Base-by-base conservation (phyloP, 1,140 invertebrate species). In the Pseudomyrmex pallidus region DNA sequence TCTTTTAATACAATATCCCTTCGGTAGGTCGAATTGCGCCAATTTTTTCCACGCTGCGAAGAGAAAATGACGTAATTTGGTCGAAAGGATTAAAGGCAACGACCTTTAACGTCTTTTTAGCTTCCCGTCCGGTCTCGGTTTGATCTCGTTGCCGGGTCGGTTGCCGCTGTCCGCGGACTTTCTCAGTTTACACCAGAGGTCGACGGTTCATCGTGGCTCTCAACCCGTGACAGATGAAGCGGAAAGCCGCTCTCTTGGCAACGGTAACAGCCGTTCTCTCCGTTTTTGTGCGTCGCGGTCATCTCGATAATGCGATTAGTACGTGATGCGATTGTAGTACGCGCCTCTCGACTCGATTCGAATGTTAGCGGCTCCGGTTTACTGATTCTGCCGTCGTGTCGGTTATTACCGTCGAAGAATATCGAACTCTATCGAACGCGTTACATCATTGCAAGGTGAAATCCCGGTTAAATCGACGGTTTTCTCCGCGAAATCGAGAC, bases 181-280 rank as follows among this genome's bases (percentile, higher is more conserved):
- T 90, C 87, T 86, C 87, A 74, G 89, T 89, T 90, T 89, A 87
- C 86, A 54, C 62, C 85, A 82, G 59, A 80, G 90, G 89, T 91
- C 90, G 90, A 90, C 74, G 85, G 84, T 90, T 87, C 88, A 73
- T 74, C 89, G 90, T 85, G 90, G 84, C 86, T 88, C 89, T 90
- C 90, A 88, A 64, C 62, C 62, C 74, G 59, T 76, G 54, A 9
- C 25, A 48, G 22, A 67, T 63, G 17, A 52, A 70, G 20, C 76
- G 76, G 15, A 70, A 84, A 66, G n/a, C 4, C 25, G 25, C 2
- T 22, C 46, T 54, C 35, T 0, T 5, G 35, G 35, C 35, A 35
- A 35, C 35, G 35, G 35, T 35, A 35, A 35, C 35, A 5, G 13
- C 50, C 70, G 44, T 61, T 83, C 52, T 50, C 63, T 67, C 64